These are phyloP conservation scores for Scytalopus superciliaris DNA, from an alignment of 2,113 vertebrate species.

Conservation along the genomic window DNA sequence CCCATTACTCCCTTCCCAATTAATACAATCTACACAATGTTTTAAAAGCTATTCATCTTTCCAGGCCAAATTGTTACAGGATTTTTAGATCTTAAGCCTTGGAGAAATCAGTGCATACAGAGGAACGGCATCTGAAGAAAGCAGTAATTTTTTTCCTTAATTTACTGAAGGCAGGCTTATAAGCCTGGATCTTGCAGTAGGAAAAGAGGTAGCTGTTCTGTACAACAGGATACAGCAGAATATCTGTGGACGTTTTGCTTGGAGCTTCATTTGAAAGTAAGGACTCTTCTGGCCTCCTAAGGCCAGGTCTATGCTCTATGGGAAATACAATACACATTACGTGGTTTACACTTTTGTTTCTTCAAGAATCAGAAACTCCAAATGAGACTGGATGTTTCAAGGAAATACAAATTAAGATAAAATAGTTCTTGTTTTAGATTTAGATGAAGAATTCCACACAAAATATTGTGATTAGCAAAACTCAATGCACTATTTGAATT, in stretches of 20 bases:
- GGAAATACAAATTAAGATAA: background rate
- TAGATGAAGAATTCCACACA: background rate
- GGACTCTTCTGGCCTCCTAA: background rate
- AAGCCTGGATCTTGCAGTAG: background rate
- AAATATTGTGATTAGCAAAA: background rate
- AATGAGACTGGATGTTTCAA: background rate
- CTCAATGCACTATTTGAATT: background rate
- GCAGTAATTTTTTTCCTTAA: conserved; percentile 30
- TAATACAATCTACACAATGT: conserved; percentile 72
- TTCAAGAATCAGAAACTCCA: background rate
- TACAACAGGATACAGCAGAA: background rate
- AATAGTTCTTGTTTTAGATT: background rate
- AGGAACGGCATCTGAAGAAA: conserved; percentile 69
- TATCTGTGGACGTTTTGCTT: background rate
- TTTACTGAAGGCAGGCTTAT: conserved; percentile 41
- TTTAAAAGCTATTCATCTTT: conserved; percentile 74
- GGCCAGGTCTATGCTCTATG: background rate
- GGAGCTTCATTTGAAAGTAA: background rate
- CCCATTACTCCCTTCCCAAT: conserved; percentile 66
- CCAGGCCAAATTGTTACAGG: conserved; percentile 67
- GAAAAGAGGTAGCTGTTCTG: background rate
- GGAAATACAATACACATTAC: background rate
- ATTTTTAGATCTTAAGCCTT: conserved; percentile 73
- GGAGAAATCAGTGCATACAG: conserved; percentile 66
- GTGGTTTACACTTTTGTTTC: background rate